These are phyloP conservation scores for fruit fly (Drosophila melanogaster) DNA, from an alignment of 1,140 invertebrate species.

Conservation along the genomic window DNA sequence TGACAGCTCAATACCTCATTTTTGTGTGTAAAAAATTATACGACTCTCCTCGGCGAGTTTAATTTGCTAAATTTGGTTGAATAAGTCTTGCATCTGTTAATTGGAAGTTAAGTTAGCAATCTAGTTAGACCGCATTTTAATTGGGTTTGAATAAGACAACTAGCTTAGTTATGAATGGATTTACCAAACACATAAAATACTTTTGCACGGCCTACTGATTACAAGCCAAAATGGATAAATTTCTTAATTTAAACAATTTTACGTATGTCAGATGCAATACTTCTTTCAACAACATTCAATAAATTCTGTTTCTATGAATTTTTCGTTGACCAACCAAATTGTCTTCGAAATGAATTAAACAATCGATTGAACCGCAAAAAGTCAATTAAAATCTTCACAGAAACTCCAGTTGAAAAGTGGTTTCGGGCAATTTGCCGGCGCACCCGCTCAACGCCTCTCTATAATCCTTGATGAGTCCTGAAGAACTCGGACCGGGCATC, in stretches of 20 bases:
- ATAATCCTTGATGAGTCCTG: constrained; percentile 17
- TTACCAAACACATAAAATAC: too few species aligned
- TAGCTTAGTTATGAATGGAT: too few species aligned
- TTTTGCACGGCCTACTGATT: neutral
- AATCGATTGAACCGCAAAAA: constrained; percentile 35
- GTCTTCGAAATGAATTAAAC: constrained; percentile 10
- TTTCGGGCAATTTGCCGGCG: constrained; percentile 20
- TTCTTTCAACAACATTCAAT: neutral
- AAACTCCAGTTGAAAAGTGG: constrained; percentile 7
- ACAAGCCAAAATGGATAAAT: neutral
- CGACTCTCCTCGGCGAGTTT: neutral
- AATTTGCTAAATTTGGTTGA: neutral
- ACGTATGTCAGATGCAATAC: neutral
- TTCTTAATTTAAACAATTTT: neutral
- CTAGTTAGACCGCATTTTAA: too few species aligned
- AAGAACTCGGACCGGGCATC: constrained; percentile 40
- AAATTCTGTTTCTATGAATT: neutral
- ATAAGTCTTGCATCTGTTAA: neutral
- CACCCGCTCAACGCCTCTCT: neutral
- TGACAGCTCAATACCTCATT: constrained; percentile 1
- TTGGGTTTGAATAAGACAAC: too few species aligned
- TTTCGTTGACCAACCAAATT: neutral
- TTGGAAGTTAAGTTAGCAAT: neutral
- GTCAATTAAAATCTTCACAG: constrained; percentile 33
- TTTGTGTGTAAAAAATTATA: neutral